phyloP scores from a whole-genome alignment of 1,140 invertebrate species.

The Oncopodura yosiiana region DNA sequence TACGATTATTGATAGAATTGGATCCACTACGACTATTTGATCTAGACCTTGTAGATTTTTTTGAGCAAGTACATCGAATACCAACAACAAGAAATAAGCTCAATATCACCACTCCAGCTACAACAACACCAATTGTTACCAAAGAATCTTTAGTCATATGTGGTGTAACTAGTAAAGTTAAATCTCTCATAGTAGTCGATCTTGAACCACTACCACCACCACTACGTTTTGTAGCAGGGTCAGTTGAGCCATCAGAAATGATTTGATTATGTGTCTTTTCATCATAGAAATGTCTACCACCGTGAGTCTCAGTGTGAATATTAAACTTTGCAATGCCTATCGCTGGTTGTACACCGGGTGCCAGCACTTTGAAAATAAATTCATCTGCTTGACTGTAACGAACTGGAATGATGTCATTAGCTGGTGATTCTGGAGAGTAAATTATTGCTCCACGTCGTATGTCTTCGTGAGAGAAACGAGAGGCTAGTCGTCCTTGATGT shows the following conservation, averaged over 20 bases:
- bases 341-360: constrained; percentile 34
- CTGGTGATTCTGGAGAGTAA: constrained; percentile 18
- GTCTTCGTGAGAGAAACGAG: constrained; percentile 33
- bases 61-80: constrained; percentile 32
- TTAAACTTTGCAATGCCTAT: constrained; percentile 34
- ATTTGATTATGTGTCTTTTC: constrained; percentile 31
- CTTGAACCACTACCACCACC: background rate
- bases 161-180: constrained; percentile 27
- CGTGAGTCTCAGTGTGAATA: constrained; percentile 12
- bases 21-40: constrained; percentile 21
- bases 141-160: constrained; percentile 34
- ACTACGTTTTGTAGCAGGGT: constrained; percentile 29
- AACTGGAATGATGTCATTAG: constrained; percentile 30
- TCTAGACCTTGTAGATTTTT: constrained; percentile 12
- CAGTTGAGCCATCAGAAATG: constrained; percentile 33
- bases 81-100: constrained; percentile 32
- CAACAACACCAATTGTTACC: constrained; percentile 28
- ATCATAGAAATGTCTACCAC: constrained; percentile 24
- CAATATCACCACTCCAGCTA: constrained; percentile 25
- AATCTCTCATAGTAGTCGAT: constrained; percentile 13
- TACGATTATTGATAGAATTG: constrained; percentile 6
- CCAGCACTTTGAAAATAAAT: constrained; percentile 35
- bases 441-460: constrained; percentile 29
- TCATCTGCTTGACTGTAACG: constrained; percentile 31
- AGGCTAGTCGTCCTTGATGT: constrained; percentile 19